Evolutionary conservation across 2,113 vertebrate genomes (phyloP).

Genomic region (Catharus fuscescens): DNA sequence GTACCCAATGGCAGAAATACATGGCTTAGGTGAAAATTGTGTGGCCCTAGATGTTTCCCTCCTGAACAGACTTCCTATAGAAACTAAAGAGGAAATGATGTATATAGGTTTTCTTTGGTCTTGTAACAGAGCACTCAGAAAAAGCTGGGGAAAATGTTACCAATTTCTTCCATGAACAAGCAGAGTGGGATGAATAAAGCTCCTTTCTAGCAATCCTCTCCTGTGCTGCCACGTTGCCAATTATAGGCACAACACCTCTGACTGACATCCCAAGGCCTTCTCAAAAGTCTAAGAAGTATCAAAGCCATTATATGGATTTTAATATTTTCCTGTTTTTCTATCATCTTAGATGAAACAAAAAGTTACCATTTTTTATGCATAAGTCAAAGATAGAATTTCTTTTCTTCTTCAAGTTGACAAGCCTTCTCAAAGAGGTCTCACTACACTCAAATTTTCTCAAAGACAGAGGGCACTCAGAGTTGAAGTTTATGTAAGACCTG

Average conservation of each 20-base stretch:
- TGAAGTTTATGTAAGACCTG: not conserved
- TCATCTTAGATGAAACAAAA: not conserved
- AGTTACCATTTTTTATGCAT: not conserved
- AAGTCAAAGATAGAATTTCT: not conserved
- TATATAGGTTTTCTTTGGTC: not conserved
- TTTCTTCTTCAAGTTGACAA: not conserved
- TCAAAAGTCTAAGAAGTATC: not conserved
- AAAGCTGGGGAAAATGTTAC: not conserved
- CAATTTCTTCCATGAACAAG: not conserved
- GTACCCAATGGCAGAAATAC: not conserved
- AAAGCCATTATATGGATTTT: not conserved
- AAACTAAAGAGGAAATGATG: not conserved
- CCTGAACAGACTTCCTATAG: not conserved
- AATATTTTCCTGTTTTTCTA: not conserved
- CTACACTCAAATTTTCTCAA: not conserved
- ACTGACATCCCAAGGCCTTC: not conserved
- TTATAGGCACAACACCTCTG: not conserved
- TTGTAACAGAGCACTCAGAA: not conserved
- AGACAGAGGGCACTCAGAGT: not conserved
- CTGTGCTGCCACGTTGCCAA: not conserved
- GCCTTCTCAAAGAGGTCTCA: not conserved
- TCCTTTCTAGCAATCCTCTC: not conserved
- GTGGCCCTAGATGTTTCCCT: not conserved
- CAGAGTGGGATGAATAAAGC: not conserved
- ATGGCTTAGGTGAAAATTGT: not conserved